Evolutionary conservation across 2,113 vertebrate genomes (phyloP), one percentile per base, ranked within the genome.

Genomic region (Acanthisitta chloris): DNA sequence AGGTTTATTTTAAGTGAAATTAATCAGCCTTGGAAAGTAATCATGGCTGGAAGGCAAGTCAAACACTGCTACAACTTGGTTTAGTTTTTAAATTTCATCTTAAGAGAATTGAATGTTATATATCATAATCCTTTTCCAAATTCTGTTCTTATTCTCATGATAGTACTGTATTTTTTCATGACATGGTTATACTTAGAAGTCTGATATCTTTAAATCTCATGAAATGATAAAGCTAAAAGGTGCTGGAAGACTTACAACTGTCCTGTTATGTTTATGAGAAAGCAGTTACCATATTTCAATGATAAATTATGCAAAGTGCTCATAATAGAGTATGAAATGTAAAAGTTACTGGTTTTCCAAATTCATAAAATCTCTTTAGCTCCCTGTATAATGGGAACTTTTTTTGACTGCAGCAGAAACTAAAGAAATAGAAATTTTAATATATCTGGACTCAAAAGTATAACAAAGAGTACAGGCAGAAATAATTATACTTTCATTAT

Each of bases 1-100:
- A 92, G 78, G 70, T 92, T 97, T 89, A 9, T 95, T 92, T 94
- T 92, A 23, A 66, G 25, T 85, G 40, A 84, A 87, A 61, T 87
- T 91, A 79, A 79, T 89, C 86, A 85, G 57, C 70, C 19, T 59
- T 80, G 70, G 43, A 82, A 91, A 85, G 11, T 74, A 94, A 74
- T 90, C 73, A 57, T 72, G 73, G 36, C 84, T 96, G 61, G 91
- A 96, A 95, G 49, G 54, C 66, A 95, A 88, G 49, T 85, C 40
- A 86, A 72, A 69, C 14, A 46, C 69, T 76, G 9, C 45, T 92
- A 19, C 61, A 64, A n/a, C 78, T 84, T 87, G 36, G 23, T 74
- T 66, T 79, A 76, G n/a, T 2, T 59, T 84, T 91, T 51, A 81
- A 78, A 79, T 91, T 91, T 71, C 51, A 49, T 96, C 31, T 57